A percentile compares a stretch with the other conserved stretches of the same genome.
Conservation (phyloP, 2,113 vertebrate genomes). For the Nyctibius bracteatus region DNA sequence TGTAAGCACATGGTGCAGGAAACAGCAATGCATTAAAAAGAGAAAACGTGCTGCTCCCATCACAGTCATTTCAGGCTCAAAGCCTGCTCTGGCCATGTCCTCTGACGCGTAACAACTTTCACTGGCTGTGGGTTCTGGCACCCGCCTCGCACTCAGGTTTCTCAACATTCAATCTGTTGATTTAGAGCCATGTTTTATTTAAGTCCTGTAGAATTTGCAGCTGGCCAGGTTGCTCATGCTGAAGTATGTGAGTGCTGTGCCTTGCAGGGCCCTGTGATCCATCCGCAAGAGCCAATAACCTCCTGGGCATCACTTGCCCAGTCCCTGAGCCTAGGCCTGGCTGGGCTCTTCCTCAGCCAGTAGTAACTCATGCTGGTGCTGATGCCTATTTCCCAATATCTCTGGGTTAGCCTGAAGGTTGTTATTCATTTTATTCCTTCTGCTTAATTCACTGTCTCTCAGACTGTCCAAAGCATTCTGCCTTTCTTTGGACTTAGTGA, state of each 20-base stretch:
- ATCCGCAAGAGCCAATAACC: neutral
- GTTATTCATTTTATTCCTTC: neutral
- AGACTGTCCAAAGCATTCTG: neutral
- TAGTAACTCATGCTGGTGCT: neutral
- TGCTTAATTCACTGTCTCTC: neutral
- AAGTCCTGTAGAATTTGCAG: neutral
- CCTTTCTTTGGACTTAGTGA: neutral
- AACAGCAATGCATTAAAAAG: constrained; percentile 29
- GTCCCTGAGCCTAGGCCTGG: neutral
- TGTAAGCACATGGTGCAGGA: constrained; percentile 27
- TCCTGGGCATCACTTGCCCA: neutral
- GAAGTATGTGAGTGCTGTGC: neutral
- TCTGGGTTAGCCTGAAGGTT: neutral
- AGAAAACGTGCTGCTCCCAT: neutral
- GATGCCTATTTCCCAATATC: neutral
- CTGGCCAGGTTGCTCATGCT: neutral
- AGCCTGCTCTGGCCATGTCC: constrained; percentile 4
- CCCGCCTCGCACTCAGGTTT: neutral
- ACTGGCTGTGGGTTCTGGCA: constrained; percentile 40
- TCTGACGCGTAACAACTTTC: constrained; percentile 43
- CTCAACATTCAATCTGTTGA: neutral
- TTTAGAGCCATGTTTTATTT: neutral
- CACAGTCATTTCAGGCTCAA: constrained; percentile 48
- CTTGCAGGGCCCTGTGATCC: neutral
- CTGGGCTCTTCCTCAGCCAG: neutral